phyloP scores from a whole-genome alignment of 1,140 invertebrate species.

The Hyles euphorbiae region DNA sequence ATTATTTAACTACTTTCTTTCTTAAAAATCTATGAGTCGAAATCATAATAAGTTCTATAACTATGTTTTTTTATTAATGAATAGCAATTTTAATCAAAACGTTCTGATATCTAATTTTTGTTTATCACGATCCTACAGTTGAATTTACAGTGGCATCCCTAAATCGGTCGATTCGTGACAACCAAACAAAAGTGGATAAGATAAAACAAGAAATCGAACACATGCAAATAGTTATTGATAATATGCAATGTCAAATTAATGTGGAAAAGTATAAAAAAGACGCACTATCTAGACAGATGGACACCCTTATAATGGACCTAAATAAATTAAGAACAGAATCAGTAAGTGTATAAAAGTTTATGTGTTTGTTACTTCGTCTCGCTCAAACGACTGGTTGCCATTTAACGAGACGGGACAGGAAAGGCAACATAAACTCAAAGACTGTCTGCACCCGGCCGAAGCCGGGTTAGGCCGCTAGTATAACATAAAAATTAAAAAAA shows the following conservation, averaged over 20 bases:
- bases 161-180: conserved; percentile 36
- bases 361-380: too few species aligned
- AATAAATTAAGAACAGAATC: conserved; percentile 31
- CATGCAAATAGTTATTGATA: conserved; percentile 29
- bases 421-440: too few species aligned
- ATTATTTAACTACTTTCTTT: too few species aligned
- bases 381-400: too few species aligned
- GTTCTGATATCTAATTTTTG: not conserved
- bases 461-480: too few species aligned
- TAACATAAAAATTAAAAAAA: too few species aligned
- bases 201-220: conserved; percentile 31
- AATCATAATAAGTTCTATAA: too few species aligned
- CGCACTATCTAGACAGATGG: conserved; percentile 33
- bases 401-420: too few species aligned
- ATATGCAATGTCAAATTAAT: conserved; percentile 26
- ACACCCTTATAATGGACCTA: conserved; percentile 28
- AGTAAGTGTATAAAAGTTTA: conserved; percentile 25
- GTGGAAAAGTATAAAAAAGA: conserved; percentile 38
- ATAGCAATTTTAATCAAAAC: too few species aligned
- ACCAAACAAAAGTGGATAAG: conserved; percentile 28
- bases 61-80: too few species aligned
- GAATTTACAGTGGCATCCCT: conserved; percentile 33
- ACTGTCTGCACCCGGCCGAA: too few species aligned
- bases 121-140: conserved; percentile 23
- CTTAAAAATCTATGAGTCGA: too few species aligned